Conservation (phyloP, 2,113 vertebrate genomes). For the Daphoenositta chrysoptera region DNA sequence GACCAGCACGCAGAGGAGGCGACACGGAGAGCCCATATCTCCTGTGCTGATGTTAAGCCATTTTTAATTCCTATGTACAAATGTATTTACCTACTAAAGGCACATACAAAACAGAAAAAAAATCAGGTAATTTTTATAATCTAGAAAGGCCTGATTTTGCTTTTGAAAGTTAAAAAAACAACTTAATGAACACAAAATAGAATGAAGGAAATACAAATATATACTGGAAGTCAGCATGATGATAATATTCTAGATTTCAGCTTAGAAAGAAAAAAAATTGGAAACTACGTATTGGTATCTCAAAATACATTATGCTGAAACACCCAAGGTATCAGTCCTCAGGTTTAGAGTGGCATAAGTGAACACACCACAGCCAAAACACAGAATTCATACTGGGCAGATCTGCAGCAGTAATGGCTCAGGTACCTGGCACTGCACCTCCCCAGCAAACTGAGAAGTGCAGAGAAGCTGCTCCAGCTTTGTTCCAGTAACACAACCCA, state of each 20-base stretch:
- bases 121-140: neutral
- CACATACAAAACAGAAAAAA: neutral
- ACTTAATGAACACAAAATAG: neutral
- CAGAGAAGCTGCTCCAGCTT: neutral
- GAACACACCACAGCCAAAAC: neutral
- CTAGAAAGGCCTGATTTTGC: neutral
- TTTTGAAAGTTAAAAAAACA: neutral
- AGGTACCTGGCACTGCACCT: neutral
- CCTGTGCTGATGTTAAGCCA: neutral
- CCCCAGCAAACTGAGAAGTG: neutral
- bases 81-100: neutral
- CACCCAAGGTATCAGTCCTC: neutral
- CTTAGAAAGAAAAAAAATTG: neutral
- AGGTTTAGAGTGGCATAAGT: neutral
- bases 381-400: neutral
- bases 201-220: neutral
- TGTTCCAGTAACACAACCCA: neutral
- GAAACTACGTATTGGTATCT: neutral
- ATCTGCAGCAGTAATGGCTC: neutral
- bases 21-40: neutral
- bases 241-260: neutral
- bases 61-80: neutral
- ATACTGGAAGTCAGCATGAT: neutral
- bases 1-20: neutral
- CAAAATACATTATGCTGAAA: neutral